These are phyloP conservation scores for Oxyteleia sp. DNA, from an alignment of 2,888 invertebrate species.

Conservation along the genomic window DNA sequence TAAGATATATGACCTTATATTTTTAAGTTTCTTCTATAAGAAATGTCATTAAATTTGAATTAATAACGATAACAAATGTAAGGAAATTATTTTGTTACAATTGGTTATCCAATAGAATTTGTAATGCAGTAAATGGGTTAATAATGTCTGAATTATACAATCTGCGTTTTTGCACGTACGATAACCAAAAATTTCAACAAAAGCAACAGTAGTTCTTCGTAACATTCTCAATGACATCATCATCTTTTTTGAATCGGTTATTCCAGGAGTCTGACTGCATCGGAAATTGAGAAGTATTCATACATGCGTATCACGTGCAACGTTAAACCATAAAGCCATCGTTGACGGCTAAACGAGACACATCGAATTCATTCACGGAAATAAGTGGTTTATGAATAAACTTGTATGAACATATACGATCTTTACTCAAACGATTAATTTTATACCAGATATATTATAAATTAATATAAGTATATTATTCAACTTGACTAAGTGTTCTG, in stretches of 20 bases:
- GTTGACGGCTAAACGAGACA: slow-evolving; percentile 6
- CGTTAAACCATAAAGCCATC: slow-evolving; percentile 45
- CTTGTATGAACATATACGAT: too few species aligned
- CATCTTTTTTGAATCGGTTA: slow-evolving; percentile 39
- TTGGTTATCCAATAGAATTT: too few species aligned
- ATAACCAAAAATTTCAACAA: slow-evolving; percentile 29
- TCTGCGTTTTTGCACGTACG: slow-evolving; percentile 26
- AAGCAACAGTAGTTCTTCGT: slow-evolving; percentile 25
- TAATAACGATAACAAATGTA: too few species aligned
- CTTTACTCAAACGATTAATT: too few species aligned
- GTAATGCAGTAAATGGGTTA: too few species aligned
- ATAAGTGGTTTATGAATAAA: slow-evolving; percentile 30
- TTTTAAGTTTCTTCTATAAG: too few species aligned
- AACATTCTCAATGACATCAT: slow-evolving; percentile 50
- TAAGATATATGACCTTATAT: too few species aligned
- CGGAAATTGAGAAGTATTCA: slow-evolving; percentile 38
- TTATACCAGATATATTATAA: too few species aligned
- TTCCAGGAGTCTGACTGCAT: slow-evolving; percentile 44
- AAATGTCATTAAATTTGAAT: too few species aligned
- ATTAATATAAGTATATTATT: too few species aligned
- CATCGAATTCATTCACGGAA: slow-evolving; percentile 29
- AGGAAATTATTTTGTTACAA: too few species aligned
- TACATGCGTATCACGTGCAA: slow-evolving; percentile 49
- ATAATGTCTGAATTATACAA: slow-evolving; percentile 4
- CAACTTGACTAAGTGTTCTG: too few species aligned